Conservation (phyloP, 2,113 vertebrate species). For the Tyrannus savana region DNA sequence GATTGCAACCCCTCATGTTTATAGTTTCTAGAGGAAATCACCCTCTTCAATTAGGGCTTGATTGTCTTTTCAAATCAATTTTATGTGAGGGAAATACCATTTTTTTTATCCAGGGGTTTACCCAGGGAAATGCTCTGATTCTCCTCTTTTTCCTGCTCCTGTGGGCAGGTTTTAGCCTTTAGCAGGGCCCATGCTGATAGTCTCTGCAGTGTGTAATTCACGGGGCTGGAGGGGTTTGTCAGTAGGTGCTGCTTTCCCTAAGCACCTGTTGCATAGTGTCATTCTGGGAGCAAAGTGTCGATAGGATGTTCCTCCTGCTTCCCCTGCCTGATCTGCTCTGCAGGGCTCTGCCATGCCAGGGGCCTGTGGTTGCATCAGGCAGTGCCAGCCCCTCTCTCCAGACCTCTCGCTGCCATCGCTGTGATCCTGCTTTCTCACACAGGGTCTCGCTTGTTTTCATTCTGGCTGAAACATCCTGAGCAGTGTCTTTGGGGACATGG, state of each 20-base stretch:
- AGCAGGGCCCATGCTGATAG: background rate
- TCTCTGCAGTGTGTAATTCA: background rate
- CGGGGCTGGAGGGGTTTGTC: background rate
- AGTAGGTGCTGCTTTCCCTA: background rate
- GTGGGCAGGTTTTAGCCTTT: background rate
- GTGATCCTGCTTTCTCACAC: background rate
- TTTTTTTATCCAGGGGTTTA: background rate
- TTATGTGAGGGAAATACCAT: background rate
- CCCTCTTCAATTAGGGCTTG: background rate
- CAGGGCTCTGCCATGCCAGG: too few relatives aligned
- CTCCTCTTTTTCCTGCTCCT: background rate
- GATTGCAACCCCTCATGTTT: background rate
- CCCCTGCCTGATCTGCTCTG: background rate
- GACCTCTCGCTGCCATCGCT: background rate
- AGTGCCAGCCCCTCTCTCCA: background rate
- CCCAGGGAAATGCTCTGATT: background rate
- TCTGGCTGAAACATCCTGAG: background rate
- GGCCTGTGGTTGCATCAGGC: too few relatives aligned
- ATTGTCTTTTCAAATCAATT: background rate
- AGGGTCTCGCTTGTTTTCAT: background rate
- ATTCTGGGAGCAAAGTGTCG: background rate
- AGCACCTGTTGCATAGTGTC: background rate
- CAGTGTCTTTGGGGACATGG: background rate
- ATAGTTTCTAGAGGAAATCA: background rate
- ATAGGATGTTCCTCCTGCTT: background rate